phyloP scores from a whole-genome alignment of 1,140 invertebrate genomes.

The Pristionchus pacificus region DNA sequence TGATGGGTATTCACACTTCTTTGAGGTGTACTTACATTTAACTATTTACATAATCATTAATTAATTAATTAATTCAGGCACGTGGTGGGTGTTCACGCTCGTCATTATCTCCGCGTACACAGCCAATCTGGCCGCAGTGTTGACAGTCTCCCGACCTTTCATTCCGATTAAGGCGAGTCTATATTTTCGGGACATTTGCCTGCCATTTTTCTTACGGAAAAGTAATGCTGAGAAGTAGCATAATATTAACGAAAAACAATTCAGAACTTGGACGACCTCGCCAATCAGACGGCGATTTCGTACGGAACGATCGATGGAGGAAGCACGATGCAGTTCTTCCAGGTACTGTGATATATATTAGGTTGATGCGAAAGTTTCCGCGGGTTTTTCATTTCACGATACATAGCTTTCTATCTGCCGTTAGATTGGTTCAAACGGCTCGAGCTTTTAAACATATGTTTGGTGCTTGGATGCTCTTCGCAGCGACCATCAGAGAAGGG shows the following conservation, averaged over 20 bases:
- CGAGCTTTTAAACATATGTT: no score
- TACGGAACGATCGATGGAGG: slow-evolving; percentile 86
- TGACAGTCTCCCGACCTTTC: slow-evolving; percentile 85
- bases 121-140: slow-evolving; percentile 91
- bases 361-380: neutral
- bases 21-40: no score
- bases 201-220: no score
- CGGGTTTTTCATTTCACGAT: neutral
- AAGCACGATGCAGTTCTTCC: slow-evolving; percentile 62
- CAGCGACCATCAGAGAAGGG: no score
- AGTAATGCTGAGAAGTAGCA: no score
- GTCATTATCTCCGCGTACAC: slow-evolving; percentile 98
- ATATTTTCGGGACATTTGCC: no score
- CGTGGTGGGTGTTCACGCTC: slow-evolving; percentile 98
- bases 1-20: no score
- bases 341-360: slow-evolving; percentile 31
- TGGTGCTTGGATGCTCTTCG: no score
- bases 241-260: no score
- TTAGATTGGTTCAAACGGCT: no score
- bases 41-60: neutral
- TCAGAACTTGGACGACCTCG: slow-evolving; percentile 80
- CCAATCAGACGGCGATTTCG: slow-evolving; percentile 84
- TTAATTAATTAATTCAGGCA: slow-evolving; percentile 62
- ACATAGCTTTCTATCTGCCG: no score
- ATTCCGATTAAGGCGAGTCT: slow-evolving; percentile 72